These are phyloP conservation scores for Sebastes cheni DNA, from an alignment of 2,797 vertebrate species.

Conservation along the genomic window DNA sequence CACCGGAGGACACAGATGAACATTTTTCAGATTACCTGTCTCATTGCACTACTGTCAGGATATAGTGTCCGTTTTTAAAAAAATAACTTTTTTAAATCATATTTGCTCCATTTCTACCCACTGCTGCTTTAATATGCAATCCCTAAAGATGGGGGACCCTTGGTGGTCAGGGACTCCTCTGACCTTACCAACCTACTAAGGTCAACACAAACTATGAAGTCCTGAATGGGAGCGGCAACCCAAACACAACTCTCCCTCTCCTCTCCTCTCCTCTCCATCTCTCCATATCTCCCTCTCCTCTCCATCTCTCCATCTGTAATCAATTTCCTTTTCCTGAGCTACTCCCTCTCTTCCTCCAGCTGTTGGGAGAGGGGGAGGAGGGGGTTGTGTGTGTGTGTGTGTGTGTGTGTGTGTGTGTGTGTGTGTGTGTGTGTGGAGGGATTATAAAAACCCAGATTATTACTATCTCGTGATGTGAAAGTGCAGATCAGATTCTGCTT, in stretches of 20 bases:
- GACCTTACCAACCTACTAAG: not conserved
- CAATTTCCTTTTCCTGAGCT: conserved; percentile 7
- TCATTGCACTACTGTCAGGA: too few species aligned
- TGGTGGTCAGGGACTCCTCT: not conserved
- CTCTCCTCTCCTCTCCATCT: not conserved
- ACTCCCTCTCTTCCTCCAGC: conserved; percentile 47
- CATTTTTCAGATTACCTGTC: too few species aligned
- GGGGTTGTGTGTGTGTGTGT: not conserved
- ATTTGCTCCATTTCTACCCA: too few species aligned
- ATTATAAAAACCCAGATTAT: conserved; percentile 54
- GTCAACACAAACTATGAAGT: not conserved
- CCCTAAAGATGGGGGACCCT: not conserved
- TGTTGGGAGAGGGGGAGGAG: conserved; percentile 35
- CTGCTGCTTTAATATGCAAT: not conserved
- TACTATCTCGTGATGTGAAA: conserved; percentile 43
- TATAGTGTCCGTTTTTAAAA: too few species aligned
- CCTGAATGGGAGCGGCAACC: not conserved
- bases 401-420: not conserved
- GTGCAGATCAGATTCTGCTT: not conserved
- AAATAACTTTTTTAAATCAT: too few species aligned
- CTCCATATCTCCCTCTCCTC: conserved; percentile 29
- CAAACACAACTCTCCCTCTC: not conserved
- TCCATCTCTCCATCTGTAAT: conserved; percentile 29
- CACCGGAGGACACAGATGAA: too few species aligned
- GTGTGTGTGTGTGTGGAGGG: not conserved